Percentiles rank a stretch among this genome's conserved stretches.
These are phyloP conservation scores for Noctuana brunneofusca DNA, from an alignment of 2,888 invertebrate species.

Conservation along the genomic window DNA sequence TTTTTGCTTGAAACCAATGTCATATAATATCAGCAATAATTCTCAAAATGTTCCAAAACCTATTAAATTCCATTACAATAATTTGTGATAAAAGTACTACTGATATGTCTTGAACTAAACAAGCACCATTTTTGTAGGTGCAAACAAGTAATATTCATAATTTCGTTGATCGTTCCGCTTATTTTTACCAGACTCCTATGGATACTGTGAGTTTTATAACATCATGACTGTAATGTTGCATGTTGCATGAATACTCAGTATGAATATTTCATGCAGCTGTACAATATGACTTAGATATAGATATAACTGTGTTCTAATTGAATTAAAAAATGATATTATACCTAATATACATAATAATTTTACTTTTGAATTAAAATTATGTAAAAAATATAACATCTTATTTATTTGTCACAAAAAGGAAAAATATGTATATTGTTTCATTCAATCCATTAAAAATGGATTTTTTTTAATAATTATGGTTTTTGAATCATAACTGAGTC, in stretches of 20 bases:
- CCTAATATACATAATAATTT: neutral
- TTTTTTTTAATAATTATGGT: no score
- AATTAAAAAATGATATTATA: neutral
- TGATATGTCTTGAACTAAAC: slow-evolving; percentile 1
- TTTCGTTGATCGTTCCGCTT: slow-evolving; percentile 7
- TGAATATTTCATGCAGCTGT: neutral
- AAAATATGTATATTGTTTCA: no score
- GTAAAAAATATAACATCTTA: no score
- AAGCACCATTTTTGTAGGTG: slow-evolving; percentile 13
- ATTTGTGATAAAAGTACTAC: neutral
- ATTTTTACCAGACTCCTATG: slow-evolving; percentile 5
- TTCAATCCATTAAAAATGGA: no score
- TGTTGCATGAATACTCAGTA: slow-evolving; percentile 1
- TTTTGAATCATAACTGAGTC: no score
- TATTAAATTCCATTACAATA: neutral
- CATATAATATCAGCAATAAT: neutral
- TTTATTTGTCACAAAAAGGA: no score
- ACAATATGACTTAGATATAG: neutral
- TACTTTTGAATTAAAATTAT: no score
- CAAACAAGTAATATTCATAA: slow-evolving; percentile 9
- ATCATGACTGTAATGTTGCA: slow-evolving; percentile 9
- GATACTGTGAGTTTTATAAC: slow-evolving; percentile 8
- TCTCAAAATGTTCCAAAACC: neutral
- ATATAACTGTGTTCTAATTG: neutral
- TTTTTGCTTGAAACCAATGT: neutral